phyloP scores from a whole-genome alignment of 2,888 invertebrate species.

The Patella ulyssiponensis region DNA sequence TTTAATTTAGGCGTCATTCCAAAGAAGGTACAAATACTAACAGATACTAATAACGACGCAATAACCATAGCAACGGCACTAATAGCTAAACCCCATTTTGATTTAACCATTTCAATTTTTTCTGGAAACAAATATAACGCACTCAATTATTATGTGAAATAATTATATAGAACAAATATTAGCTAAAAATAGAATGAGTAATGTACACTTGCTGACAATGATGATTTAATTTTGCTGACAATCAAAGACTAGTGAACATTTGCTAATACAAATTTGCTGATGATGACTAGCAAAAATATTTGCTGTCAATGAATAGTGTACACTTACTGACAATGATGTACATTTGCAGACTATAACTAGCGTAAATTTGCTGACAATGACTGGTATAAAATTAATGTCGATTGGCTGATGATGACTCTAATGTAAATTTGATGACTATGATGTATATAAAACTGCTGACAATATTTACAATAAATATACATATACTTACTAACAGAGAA shows the following conservation, averaged over 20 bases:
- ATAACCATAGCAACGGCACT: slow-evolving; percentile 88
- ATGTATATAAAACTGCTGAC: no score
- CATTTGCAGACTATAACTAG: no score
- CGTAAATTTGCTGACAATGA: no score
- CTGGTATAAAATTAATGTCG: no score
- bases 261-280: background rate
- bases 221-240: no score
- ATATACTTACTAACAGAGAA: slow-evolving; percentile 84
- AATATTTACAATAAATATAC: background rate
- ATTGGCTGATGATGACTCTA: no score
- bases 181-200: background rate
- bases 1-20: slow-evolving; percentile 71
- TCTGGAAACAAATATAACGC: slow-evolving; percentile 60
- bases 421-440: no score
- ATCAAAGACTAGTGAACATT: no score
- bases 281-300: no score
- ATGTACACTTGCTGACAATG: no score
- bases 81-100: slow-evolving; percentile 88
- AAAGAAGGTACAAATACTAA: slow-evolving; percentile 75
- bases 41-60: slow-evolving; percentile 90
- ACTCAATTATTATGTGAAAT: background rate
- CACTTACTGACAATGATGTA: no score
- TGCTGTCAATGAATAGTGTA: no score
- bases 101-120: slow-evolving; percentile 92
- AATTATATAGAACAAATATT: background rate